Evolutionary conservation across 2,888 invertebrate genomes (phyloP).

Genomic region (Dilophus febrilis): DNA sequence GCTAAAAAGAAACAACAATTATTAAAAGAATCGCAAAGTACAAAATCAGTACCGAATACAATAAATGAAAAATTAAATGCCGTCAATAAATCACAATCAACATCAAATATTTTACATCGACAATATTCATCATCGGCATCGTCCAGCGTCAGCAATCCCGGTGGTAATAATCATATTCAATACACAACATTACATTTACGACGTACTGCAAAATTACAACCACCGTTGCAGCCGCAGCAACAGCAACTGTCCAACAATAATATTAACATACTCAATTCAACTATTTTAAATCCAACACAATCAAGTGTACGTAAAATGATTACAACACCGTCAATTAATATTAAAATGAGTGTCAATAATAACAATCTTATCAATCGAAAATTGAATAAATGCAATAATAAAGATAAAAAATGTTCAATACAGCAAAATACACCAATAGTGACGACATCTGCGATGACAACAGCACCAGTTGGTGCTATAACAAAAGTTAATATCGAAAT

Average conservation of each 20-base stretch:
- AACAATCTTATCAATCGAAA: not conserved
- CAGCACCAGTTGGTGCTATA: not conserved
- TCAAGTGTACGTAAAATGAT: conserved; percentile 5
- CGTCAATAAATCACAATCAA: conserved; percentile 10
- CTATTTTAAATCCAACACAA: conserved; percentile 6
- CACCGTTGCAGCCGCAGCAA: too few species aligned
- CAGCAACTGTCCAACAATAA: too few species aligned
- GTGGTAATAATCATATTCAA: conserved; percentile 7
- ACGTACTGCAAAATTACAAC: conserved; percentile 9
- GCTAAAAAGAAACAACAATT: conserved; percentile 6
- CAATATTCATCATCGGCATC: too few species aligned
- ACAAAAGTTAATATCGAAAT: not conserved
- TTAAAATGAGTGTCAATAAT: not conserved
- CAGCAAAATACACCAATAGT: not conserved
- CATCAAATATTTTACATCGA: conserved; percentile 26
- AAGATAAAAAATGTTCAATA: not conserved
- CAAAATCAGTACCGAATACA: conserved; percentile 5
- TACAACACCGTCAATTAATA: not conserved
- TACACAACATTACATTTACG: conserved; percentile 11
- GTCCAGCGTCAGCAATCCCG: too few species aligned
- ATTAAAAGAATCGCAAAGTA: conserved; percentile 18
- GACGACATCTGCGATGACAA: too few species aligned
- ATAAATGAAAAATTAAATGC: not conserved
- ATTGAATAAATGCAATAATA: not conserved
- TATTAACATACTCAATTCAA: conserved; percentile 2